Percentiles rank a stretch among this genome's conserved stretches.
Conservation (phyloP, 2,113 vertebrate species). For the Triplophysa rosa region DNA sequence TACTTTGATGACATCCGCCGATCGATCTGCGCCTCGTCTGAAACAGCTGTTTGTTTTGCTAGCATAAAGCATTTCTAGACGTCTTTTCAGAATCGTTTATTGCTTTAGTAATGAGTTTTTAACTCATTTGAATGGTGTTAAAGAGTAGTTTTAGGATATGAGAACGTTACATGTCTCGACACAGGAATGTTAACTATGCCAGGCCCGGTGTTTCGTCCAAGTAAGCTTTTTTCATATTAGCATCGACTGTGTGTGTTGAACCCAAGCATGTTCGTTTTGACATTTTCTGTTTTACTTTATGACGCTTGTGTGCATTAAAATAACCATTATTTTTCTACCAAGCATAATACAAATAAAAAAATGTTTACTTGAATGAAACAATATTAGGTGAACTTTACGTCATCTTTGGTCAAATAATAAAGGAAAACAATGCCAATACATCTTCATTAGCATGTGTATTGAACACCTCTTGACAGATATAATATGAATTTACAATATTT, state of each 20-base stretch:
- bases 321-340: too few species aligned
- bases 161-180: constrained; percentile 5
- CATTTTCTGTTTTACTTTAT: too few species aligned
- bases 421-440: too few species aligned
- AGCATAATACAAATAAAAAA: too few species aligned
- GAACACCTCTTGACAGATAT: neutral
- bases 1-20: too few species aligned
- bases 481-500: neutral
- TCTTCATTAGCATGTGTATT: too few species aligned
- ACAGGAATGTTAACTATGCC: constrained; percentile 40
- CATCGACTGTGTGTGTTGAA: neutral
- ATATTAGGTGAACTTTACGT: too few species aligned
- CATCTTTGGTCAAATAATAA: too few species aligned
- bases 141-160: neutral
- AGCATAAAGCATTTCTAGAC: neutral
- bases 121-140: neutral
- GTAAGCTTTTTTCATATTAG: constrained; percentile 55
- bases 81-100: neutral
- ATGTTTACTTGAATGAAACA: too few species aligned
- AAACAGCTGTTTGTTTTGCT: constrained; percentile 1
- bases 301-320: too few species aligned
- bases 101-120: neutral
- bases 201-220: neutral
- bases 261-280: neutral
- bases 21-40: too few species aligned